Base-by-base conservation (phyloP, 2,113 vertebrate genomes). In the Lipotes vexillifer region DNA sequence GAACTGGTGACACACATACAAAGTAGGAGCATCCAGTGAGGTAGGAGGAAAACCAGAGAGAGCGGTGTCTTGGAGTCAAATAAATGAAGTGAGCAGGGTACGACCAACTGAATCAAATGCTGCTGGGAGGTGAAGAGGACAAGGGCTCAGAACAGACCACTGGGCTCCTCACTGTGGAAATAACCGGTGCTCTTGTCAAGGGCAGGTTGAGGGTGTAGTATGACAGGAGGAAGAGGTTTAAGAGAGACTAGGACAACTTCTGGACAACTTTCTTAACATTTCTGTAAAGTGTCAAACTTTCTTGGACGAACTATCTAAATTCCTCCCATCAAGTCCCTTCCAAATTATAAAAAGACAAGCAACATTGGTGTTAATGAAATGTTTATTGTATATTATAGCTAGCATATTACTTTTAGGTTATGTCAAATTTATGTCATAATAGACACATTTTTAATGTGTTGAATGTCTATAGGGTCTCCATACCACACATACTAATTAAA, bases 401-500 rank as follows among this genome's bases (percentile, higher is more conserved):
- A 92, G 61, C 8, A 63, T 52, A 81, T 88, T 93, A 93, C 71
- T 93, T 85, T 77, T 61, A 75, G 14, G 33, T 81, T 75, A 82
- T 85, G 38, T 77, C 85, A 94, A 92, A 85, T 44, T 41, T 88
- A 95, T 55, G 81, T 27, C 36, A 78, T 33, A 82, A 93, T 1
- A 90, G 88, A 80, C 59, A 38, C 46, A 86, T 59, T 66, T 96
- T 83, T 80, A 95, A 68, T 52, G 59, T 93, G 77, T 59, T 90
- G 20, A 65, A 74, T 41, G 18, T 90, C 71, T 65, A 77, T 81
- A 90, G 92, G 38, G 44, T 71, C 68, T 89, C 29, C 84, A 38
- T 21, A 46, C 63, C 52, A 88, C 55, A 92, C 36, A 92, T 10
- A 90, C 84, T 80, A 87, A 90, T 94, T 82, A 97, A 97, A 95